phyloP scores from a whole-genome alignment of 2,797 vertebrate genomes.

The Eptatretus atami region DNA sequence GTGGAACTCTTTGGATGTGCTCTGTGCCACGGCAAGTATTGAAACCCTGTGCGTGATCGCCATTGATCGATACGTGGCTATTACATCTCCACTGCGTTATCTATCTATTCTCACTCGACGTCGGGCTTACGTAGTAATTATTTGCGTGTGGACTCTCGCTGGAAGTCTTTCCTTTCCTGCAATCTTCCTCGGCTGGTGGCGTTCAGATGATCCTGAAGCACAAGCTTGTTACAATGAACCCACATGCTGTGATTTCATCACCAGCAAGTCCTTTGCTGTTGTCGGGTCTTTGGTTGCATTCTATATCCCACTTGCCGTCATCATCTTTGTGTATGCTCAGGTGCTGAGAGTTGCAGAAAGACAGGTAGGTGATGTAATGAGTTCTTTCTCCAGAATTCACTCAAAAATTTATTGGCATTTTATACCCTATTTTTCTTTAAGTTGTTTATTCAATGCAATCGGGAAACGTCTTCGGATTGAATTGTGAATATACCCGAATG shows the following conservation, averaged over 20 bases:
- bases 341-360: constrained; percentile 1
- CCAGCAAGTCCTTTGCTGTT: not conserved
- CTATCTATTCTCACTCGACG: not conserved
- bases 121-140: not conserved
- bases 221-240: no score
- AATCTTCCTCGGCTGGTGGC: not conserved
- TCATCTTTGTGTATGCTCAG: constrained; percentile 1
- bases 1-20: constrained; percentile 2
- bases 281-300: not conserved
- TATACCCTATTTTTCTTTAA: no score
- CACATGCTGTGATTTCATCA: not conserved
- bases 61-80: not conserved
- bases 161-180: not conserved
- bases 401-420: no score
- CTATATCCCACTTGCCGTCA: not conserved
- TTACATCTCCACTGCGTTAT: not conserved
- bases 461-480: no score
- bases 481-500: no score
- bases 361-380: not conserved
- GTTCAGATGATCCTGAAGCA: not conserved
- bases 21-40: constrained; percentile 1
- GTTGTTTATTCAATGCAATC: no score
- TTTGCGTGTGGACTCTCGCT: not conserved
- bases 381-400: no score
- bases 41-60: constrained; percentile 1